Evolutionary conservation across 2,797 vertebrate species (phyloP).

Genomic region (Hoplostethus atlanticus): DNA sequence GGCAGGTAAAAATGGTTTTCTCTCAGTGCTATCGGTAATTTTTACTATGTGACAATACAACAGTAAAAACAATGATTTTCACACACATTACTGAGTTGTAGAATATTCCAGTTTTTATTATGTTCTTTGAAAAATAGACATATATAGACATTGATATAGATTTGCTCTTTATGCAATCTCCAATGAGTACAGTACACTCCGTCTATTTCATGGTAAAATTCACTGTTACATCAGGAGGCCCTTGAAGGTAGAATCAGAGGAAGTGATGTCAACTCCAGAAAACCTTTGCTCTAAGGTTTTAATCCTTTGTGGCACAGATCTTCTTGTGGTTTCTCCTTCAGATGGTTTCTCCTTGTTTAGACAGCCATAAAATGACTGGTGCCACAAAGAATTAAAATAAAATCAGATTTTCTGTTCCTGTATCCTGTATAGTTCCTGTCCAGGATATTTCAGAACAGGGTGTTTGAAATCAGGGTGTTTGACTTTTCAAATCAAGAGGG

Average conservation of each 20-base stretch:
- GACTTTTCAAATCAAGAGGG: not conserved
- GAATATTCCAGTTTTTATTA: constrained; percentile 70
- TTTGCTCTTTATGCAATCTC: constrained; percentile 52
- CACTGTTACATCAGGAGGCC: constrained; percentile 44
- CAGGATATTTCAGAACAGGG: not conserved
- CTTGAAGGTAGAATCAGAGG: constrained; percentile 18
- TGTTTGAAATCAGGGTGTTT: too few species aligned
- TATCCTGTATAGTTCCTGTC: not conserved
- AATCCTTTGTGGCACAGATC: not conserved
- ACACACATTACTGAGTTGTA: constrained; percentile 39
- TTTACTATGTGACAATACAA: not conserved
- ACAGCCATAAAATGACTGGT: not conserved
- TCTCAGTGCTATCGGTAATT: not conserved
- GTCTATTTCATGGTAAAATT: constrained; percentile 32
- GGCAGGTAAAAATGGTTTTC: not conserved
- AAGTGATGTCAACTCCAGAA: constrained; percentile 4
- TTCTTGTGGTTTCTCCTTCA: not conserved
- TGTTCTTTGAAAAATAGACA: constrained; percentile 79
- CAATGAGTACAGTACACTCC: constrained; percentile 16
- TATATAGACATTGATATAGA: constrained; percentile 51
- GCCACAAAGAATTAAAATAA: not conserved
- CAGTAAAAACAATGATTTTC: not conserved
- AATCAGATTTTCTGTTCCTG: not conserved
- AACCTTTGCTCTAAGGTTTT: constrained; percentile 1
- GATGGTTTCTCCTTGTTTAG: not conserved